phyloP scores from a whole-genome alignment of 2,113 vertebrate genomes.

The Podarcis muralis region DNA sequence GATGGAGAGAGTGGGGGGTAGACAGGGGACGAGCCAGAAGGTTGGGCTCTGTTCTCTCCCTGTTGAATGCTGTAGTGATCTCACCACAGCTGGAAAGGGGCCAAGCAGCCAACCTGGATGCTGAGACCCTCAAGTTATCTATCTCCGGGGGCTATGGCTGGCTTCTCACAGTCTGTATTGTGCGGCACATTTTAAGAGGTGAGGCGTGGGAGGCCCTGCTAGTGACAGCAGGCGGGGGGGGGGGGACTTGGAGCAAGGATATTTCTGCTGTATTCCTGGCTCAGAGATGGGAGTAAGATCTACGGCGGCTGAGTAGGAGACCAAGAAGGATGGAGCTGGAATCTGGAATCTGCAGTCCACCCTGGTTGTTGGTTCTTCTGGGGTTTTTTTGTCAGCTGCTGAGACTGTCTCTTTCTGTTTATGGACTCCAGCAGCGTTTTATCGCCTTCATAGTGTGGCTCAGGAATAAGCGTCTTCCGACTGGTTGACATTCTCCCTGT shows the following conservation, averaged over 20 bases:
- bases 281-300: not conserved
- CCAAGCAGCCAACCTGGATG: not conserved
- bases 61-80: constrained; percentile 10
- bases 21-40: not conserved
- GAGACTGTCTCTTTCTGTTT: not conserved
- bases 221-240: too few species aligned
- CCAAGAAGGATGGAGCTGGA: not conserved
- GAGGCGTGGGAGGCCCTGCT: not conserved
- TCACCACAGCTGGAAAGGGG: constrained; percentile 14
- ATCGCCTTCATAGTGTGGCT: not conserved
- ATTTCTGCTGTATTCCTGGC: not conserved
- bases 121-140: not conserved
- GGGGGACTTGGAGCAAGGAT: not conserved
- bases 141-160: not conserved
- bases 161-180: not conserved
- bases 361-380: not conserved
- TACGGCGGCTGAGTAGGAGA: too few species aligned
- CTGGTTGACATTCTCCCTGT: not conserved
- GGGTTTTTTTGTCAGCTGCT: not conserved
- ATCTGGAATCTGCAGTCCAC: not conserved
- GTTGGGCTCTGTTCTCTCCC: not conserved
- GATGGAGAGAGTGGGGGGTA: not conserved
- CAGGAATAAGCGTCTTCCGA: not conserved
- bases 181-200: not conserved
- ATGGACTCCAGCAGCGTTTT: not conserved